These are phyloP conservation scores for Molossus molossus DNA, from an alignment of 2,797 vertebrate genomes.

Conservation along the genomic window DNA sequence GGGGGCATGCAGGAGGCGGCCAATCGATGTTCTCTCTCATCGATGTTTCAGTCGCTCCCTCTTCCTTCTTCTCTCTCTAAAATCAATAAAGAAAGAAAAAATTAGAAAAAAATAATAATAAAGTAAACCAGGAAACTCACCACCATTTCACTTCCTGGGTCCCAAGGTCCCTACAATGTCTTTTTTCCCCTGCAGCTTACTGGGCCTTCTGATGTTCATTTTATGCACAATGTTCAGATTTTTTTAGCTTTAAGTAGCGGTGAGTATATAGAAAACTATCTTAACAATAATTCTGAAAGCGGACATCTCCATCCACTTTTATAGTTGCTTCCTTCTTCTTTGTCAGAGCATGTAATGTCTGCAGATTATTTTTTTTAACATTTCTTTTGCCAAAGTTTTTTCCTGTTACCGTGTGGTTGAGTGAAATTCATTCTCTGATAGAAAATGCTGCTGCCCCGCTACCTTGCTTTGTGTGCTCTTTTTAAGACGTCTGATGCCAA, in stretches of 20 bases:
- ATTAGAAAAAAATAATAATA: background rate
- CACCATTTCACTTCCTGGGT: background rate
- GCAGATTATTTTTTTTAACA: background rate
- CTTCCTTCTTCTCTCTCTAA: too few relatives aligned
- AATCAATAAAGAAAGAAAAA: too few relatives aligned
- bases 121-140: background rate
- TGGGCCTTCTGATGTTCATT: background rate
- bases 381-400: background rate
- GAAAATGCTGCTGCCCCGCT: background rate
- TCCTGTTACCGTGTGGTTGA: too few relatives aligned
- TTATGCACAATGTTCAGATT: background rate
- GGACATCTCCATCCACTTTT: background rate
- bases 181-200: background rate
- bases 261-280: background rate
- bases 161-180: too few relatives aligned
- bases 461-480: background rate
- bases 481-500: background rate
- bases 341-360: background rate
- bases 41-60: too few relatives aligned
- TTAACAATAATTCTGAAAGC: background rate
- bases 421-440: background rate
- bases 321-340: background rate
- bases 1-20: too few relatives aligned
- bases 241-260: background rate
- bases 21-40: too few relatives aligned